phyloP scores from a whole-genome alignment of 2,113 vertebrate genomes.

The Clarias gariepinus region DNA sequence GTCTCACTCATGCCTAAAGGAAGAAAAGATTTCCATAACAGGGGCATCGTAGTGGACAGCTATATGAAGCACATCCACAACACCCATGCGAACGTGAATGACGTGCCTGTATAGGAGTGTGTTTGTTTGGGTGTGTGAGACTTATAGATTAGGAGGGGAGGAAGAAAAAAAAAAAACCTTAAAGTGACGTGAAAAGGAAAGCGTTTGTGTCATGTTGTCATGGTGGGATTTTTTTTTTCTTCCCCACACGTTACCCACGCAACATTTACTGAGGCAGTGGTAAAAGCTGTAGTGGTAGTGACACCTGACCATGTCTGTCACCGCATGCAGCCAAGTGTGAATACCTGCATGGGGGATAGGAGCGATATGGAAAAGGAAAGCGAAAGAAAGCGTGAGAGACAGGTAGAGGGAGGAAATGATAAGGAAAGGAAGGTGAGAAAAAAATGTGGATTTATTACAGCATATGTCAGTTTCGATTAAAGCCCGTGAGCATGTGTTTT shows the following conservation, averaged over 20 bases:
- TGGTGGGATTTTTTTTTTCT: conserved; percentile 26
- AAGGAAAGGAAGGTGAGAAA: background rate
- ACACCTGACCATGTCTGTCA: conserved; percentile 44
- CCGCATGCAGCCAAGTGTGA: conserved; percentile 35
- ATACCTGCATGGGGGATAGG: conserved; percentile 11
- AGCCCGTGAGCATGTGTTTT: background rate
- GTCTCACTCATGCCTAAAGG: conserved; percentile 36
- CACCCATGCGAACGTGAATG: conserved; percentile 17
- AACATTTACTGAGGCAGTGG: conserved; percentile 21
- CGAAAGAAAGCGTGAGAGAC: background rate
- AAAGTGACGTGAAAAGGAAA: conserved; percentile 57
- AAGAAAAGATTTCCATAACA: conserved; percentile 13
- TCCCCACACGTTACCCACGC: conserved; percentile 46
- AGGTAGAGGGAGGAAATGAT: background rate
- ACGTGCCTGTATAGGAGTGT: conserved; percentile 56
- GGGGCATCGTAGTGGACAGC: conserved; percentile 6
- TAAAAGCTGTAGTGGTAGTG: conserved; percentile 46
- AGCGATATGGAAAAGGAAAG: background rate
- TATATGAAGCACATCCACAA: background rate
- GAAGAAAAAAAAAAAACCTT: background rate
- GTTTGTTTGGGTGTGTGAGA: conserved; percentile 55
- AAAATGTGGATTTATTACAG: background rate
- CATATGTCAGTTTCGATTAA: background rate
- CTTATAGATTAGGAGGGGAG: conserved; percentile 55
- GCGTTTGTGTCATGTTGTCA: conserved; percentile 61